Base-by-base conservation (phyloP, 2,888 invertebrate species). In the Lasioglossum malachurum region DNA sequence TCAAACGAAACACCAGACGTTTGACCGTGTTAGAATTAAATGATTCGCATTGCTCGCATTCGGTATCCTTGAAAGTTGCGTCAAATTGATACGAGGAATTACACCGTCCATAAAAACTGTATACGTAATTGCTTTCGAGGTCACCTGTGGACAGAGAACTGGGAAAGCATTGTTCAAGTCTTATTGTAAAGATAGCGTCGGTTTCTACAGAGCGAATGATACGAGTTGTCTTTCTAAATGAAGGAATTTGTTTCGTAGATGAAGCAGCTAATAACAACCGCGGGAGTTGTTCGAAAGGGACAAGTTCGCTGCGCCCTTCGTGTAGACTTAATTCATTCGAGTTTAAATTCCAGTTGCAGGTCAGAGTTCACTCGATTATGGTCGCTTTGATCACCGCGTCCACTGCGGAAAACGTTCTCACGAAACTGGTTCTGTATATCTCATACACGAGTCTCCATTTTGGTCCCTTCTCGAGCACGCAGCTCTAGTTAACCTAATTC, bases 341-440 rank as follows among this genome's bases (percentile, higher is more conserved):
- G 82, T 89, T 89, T 83, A 86, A 86, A 87, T 88, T 83, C 79
- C 80, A 86, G 84, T 83, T 69, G 69, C 87, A 78, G 88, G 90
- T 89, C 90, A 86, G 82, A 87, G 92, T 88, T 89, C 87, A 86
- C 87, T 86, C 87, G 91, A 91, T 86, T 82, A 87, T 23, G 87
- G 84, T 83, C 87, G 82, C 87, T 92, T 90, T 92, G 91, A 91
- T 92, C 90, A n/a, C 60, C 73, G 77, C 83, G 84, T 83, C 82
- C 75, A 82, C 75, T 69, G 82, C 79, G 80, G 87, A 84, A 91
- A 88, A 80, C 64, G 78, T 88, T 89, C 91, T 89, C 91, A 91
- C 82, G 83, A 83, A 88, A 87, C 84, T 80, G 85, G 79, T 89
- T 83, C 82, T 76, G 69, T 82, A 41, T 83, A 83, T 87, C 76